A percentile compares a stretch with the other conserved stretches of the same genome.
Evolutionary conservation across 2,113 vertebrate species (phyloP).

Genomic region (Hyperopisus bebe): DNA sequence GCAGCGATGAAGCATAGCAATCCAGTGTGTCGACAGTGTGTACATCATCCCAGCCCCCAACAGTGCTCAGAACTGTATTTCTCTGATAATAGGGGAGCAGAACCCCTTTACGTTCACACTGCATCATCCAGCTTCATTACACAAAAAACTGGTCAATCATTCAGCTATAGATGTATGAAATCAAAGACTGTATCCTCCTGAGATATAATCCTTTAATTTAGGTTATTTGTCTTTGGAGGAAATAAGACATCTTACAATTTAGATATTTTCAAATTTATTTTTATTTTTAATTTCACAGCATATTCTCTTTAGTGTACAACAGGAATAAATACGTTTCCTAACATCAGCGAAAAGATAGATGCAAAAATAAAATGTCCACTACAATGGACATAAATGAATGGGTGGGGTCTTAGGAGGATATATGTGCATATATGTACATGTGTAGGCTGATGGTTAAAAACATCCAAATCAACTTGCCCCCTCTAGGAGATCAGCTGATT

Average conservation of each 20-base stretch:
- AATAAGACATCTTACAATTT: too few relatives aligned
- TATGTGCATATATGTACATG: neutral
- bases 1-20: neutral
- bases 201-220: too few relatives aligned
- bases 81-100: neutral
- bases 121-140: neutral
- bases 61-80: neutral
- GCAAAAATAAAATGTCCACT: too few relatives aligned
- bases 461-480: neutral
- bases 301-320: too few relatives aligned
- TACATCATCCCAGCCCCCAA: neutral
- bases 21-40: neutral
- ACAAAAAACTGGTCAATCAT: neutral
- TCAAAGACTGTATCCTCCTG: too few relatives aligned
- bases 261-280: too few relatives aligned
- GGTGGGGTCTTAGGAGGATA: too few relatives aligned
- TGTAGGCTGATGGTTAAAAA: conserved; percentile 37
- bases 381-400: too few relatives aligned
- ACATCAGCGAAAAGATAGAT: too few relatives aligned
- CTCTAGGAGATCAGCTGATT: conserved; percentile 46
- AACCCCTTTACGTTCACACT: neutral
- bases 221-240: too few relatives aligned
- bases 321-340: too few relatives aligned
- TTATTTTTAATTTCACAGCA: too few relatives aligned
- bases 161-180: neutral